Evolutionary conservation across 1,140 invertebrate genomes (phyloP), one percentile per base, ranked within the genome.

Genomic region (Cryptotermes secundus): DNA sequence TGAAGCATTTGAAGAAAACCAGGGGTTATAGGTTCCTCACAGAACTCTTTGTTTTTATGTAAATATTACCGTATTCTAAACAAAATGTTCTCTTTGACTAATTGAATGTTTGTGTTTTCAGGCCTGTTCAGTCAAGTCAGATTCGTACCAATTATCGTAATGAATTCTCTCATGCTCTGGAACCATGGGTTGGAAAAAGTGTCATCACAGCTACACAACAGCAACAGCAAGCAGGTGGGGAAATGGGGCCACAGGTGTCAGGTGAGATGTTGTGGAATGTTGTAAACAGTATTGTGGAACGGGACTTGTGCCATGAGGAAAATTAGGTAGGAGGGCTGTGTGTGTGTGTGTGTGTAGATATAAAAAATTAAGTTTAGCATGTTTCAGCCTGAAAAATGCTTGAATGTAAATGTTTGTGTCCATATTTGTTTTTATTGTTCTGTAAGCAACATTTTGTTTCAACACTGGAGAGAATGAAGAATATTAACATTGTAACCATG

Each of bases 101-200:
- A 6, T 72, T n/a, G 14, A 31, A 72, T 9, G 12, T 83, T 9
- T 87, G 45, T 85, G 85, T 86, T 86, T 86, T 72, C 86, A 92
- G 92, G 85, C 92, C 92, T 26, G 87, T 91, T 49, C 92, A 92
- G 86, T 91, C 91, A 34, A 92, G 92, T 85, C 89, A 91, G 85
- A 92, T 94, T 10, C 92, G 93, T 85, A 93, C 92, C 0, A 94
- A 93, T 86, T 95, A 93, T 87, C 90, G 92, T 85, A 91, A 88
- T 59, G 94, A 95, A 86, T 94, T 95, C 85, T 91, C 92, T 3
- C 90, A 93, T 65, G 91, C 91, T 59, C 88, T 95, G 14, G 93
- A 94, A 83, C 92, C 93, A 0, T 94, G 92, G 89, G 90, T 94
- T 38, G 90, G 91, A 35, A 86, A 84, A 65, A n/a, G 59, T 42